Conservation (phyloP, 2,888 invertebrate species). For the Auanema freiburgensis region DNA sequence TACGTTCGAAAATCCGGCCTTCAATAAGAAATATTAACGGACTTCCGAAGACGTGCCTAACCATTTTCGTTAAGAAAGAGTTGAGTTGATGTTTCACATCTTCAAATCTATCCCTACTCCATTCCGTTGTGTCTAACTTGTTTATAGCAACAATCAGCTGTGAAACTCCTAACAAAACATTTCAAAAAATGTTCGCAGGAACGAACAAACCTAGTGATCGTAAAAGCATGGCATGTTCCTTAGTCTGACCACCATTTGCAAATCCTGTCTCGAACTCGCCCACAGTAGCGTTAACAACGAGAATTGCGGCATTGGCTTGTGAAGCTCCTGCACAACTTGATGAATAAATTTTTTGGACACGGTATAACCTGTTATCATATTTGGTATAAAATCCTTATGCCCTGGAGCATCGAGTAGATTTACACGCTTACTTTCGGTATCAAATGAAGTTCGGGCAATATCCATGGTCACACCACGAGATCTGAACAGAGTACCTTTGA, state of each 20-base stretch:
- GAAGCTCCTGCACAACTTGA: conserved; percentile 77
- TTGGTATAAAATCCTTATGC: conserved; percentile 98
- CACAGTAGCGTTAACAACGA: conserved; percentile 87
- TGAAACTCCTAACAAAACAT: conserved; percentile 75
- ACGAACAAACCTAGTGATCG: conserved; percentile 73
- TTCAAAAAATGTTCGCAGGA: neutral
- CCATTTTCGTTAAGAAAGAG: conserved; percentile 53
- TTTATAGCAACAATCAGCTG: conserved; percentile 94
- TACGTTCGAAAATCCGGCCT: conserved; percentile 47
- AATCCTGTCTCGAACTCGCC: conserved; percentile 99
- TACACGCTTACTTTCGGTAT: conserved; percentile 55
- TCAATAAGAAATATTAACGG: neutral
- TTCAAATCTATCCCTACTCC: conserved; percentile 86
- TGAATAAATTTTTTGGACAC: neutral
- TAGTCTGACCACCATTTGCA: conserved; percentile 93
- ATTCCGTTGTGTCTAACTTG: conserved; percentile 92
- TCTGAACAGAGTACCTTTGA: conserved; percentile 22
- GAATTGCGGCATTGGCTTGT: conserved; percentile 93
- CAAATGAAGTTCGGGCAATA: conserved; percentile 74
- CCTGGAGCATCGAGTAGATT: conserved; percentile 91
- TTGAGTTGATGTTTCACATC: conserved; percentile 73
- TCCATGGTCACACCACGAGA: conserved; percentile 97
- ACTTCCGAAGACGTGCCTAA: conserved; percentile 68
- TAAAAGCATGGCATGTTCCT: conserved; percentile 93
- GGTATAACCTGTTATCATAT: conserved; percentile 84